Conservation (phyloP, 1,140 invertebrate genomes). For the Bradynema listronoti region DNA sequence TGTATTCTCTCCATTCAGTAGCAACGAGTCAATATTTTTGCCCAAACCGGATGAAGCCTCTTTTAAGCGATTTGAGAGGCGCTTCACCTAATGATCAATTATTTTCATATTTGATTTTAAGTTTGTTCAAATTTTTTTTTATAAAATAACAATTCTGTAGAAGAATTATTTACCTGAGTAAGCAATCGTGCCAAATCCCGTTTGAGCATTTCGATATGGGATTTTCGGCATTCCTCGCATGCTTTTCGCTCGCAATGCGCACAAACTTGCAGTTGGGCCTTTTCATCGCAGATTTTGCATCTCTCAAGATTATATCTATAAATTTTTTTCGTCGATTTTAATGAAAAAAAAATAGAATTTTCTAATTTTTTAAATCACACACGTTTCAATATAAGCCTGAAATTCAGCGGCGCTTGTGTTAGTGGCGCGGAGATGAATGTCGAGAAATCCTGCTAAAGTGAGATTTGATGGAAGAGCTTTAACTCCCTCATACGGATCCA, state of each 20-base stretch:
- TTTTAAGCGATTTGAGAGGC: conserved; percentile 48
- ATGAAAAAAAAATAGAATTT: conserved; percentile 1
- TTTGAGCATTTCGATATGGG: conserved; percentile 87
- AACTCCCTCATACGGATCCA: conserved; percentile 78
- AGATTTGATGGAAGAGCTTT: conserved; percentile 92
- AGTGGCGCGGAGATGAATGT: conserved; percentile 86
- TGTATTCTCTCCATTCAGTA: conserved; percentile 50
- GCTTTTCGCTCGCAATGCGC: conserved; percentile 86
- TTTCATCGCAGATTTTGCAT: conserved; percentile 73
- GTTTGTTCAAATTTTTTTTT: background rate
- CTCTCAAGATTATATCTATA: conserved; percentile 55
- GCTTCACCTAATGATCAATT: conserved; percentile 39
- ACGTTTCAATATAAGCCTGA: conserved; percentile 55
- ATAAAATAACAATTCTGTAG: background rate
- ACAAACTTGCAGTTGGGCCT: conserved; percentile 78
- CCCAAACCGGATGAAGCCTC: conserved; percentile 47
- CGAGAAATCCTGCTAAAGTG: conserved; percentile 84
- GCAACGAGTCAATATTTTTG: conserved; percentile 47
- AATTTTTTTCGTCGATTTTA: conserved; percentile 32
- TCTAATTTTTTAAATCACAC: background rate
- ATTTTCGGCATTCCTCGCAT: conserved; percentile 56
- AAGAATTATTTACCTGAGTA: conserved; percentile 41
- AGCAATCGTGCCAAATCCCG: conserved; percentile 81
- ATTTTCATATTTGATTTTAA: conserved; percentile 3
- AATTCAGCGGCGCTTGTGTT: conserved; percentile 70